Percentiles rank a stretch among this genome's conserved stretches.
Conservation (phyloP, 1,140 invertebrate genomes). For the Atta cephalotes region DNA sequence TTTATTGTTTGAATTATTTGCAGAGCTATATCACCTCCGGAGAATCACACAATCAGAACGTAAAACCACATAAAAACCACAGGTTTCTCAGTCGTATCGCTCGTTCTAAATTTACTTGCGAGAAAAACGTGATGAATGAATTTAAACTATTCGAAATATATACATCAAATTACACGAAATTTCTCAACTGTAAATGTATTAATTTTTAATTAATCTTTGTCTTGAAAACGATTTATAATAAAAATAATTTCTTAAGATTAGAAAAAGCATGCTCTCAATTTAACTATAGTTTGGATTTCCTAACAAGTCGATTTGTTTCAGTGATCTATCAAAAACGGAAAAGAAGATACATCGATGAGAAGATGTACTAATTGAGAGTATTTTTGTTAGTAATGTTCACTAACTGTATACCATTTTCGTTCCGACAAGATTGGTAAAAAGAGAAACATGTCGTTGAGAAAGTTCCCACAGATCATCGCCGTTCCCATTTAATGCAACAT, state of each 20-base stretch:
- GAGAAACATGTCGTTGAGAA: slow-evolving; percentile 38
- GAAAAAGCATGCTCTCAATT: neutral
- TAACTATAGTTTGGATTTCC: neutral
- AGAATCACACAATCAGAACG: neutral
- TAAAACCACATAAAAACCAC: neutral
- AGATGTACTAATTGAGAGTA: neutral
- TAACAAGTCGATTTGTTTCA: neutral
- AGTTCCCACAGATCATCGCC: slow-evolving; percentile 56
- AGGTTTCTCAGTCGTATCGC: neutral
- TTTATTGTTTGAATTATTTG: neutral
- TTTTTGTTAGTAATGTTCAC: neutral
- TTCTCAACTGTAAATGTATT: neutral
- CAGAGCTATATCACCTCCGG: neutral
- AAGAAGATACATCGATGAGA: neutral
- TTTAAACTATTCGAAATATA: neutral
- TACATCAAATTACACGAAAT: neutral
- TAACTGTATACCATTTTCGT: neutral
- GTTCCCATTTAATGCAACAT: slow-evolving; percentile 30
- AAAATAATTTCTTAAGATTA: neutral
- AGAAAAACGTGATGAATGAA: neutral
- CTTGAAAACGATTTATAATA: neutral
- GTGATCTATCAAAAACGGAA: neutral
- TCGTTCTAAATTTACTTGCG: slow-evolving; percentile 46
- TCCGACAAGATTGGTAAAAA: neutral
- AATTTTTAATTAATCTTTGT: neutral